phyloP scores from a whole-genome alignment of 2,797 vertebrate genomes.

The Tokudaia tokunoshimensis region DNA sequence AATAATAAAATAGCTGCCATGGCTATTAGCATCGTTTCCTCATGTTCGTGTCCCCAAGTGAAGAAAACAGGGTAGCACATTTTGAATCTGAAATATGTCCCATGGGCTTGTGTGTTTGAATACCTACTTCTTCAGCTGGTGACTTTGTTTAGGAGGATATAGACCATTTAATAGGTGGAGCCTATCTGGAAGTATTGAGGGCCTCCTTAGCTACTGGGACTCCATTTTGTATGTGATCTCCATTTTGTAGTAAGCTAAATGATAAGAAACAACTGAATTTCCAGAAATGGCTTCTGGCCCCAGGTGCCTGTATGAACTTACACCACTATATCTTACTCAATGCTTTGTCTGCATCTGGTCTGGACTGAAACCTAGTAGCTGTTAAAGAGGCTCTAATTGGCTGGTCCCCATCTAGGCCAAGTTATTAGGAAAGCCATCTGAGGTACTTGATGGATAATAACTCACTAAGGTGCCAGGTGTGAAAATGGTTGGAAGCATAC shows the following conservation, averaged over 20 bases:
- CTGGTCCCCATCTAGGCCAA: background rate
- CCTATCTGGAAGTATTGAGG: background rate
- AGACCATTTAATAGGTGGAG: background rate
- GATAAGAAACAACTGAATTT: background rate
- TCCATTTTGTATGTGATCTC: background rate
- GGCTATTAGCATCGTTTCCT: slow-evolving; percentile 35
- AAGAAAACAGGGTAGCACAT: background rate
- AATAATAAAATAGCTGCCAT: slow-evolving; percentile 37
- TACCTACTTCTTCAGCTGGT: background rate
- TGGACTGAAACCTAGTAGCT: background rate
- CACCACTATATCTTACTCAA: background rate
- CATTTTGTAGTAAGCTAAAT: background rate
- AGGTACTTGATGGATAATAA: background rate
- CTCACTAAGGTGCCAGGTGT: background rate
- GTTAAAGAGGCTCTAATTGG: background rate
- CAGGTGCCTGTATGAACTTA: background rate
- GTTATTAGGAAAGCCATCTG: background rate
- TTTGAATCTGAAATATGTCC: background rate
- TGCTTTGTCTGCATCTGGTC: background rate
- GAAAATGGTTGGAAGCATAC: background rate
- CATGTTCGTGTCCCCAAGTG: slow-evolving; percentile 3
- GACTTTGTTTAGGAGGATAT: background rate
- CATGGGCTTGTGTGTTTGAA: background rate
- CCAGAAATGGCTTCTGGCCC: background rate
- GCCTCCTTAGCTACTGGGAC: background rate